A percentile compares a stretch with the other conserved stretches of the same genome.
Evolutionary conservation across 2,888 invertebrate species (phyloP).

Genomic region (Pegoplata infirma): DNA sequence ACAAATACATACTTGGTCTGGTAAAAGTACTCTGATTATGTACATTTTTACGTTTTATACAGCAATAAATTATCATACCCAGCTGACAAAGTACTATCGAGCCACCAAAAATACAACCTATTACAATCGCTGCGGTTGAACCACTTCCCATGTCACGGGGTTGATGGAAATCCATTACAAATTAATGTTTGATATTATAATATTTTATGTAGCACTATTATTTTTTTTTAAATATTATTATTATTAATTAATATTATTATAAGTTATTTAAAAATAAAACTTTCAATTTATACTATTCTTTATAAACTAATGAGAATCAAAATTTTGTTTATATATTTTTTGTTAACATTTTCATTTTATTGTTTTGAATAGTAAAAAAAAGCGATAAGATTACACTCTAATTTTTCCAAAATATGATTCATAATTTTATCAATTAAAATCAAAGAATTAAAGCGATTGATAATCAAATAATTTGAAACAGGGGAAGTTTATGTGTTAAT

Average conservation of each 20-base stretch:
- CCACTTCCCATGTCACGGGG: background rate
- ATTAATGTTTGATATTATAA: no score
- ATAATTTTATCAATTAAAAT: background rate
- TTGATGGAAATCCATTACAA: background rate
- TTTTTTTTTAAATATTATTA: no score
- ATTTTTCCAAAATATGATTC: background rate
- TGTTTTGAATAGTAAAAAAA: background rate
- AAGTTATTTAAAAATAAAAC: no score
- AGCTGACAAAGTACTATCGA: background rate
- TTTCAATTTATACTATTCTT: no score
- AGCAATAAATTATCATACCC: background rate
- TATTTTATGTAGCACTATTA: no score
- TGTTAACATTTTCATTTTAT: background rate
- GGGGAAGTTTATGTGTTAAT: no score
- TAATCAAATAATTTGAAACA: no score
- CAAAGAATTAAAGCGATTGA: no score
- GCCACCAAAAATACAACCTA: background rate
- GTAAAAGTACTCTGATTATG: background rate
- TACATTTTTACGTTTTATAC: conserved; percentile 7
- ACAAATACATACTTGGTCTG: background rate
- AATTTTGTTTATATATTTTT: no score
- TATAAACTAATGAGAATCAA: no score
- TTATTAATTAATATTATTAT: no score
- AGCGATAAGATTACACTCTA: background rate
- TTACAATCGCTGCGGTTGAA: background rate